Percentiles rank a stretch among this genome's conserved stretches.
phyloP scores from a whole-genome alignment of 2,797 vertebrate genomes.

The Leptodactylus fallax region DNA sequence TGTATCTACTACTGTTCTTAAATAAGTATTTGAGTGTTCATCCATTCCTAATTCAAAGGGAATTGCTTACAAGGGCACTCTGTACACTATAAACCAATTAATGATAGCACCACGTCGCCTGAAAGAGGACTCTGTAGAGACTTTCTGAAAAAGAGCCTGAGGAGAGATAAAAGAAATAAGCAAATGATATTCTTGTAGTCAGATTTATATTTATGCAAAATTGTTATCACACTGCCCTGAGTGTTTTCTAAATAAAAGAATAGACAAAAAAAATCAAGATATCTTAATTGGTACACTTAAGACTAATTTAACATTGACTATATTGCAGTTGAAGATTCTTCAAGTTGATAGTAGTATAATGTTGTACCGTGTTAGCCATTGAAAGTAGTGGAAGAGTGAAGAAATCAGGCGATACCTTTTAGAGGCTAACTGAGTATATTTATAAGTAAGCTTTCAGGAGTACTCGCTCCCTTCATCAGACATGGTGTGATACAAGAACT shows the following conservation, averaged over 20 bases:
- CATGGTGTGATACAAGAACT: too few species aligned
- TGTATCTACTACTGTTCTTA: not conserved
- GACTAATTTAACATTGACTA: too few species aligned
- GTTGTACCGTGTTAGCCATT: too few species aligned
- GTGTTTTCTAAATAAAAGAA: not conserved
- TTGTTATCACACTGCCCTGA: not conserved
- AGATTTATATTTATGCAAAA: not conserved
- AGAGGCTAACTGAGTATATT: too few species aligned
- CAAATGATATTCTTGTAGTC: not conserved
- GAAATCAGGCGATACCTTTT: too few species aligned
- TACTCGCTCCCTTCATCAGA: too few species aligned
- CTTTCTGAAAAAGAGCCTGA: not conserved
- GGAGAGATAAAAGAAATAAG: not conserved
- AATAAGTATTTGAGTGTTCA: not conserved
- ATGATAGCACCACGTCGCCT: not conserved
- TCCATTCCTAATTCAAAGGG: not conserved
- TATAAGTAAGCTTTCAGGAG: too few species aligned
- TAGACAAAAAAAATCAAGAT: not conserved
- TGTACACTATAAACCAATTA: not conserved
- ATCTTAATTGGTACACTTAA: not conserved
- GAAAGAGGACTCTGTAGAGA: conserved; percentile 6
- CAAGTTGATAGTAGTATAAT: too few species aligned
- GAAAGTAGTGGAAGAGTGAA: too few species aligned
- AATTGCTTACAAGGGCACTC: conserved; percentile 7
- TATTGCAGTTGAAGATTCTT: too few species aligned